These are phyloP conservation scores for Bothrops jararaca DNA, from an alignment of 2,113 vertebrate species.

Conservation along the genomic window DNA sequence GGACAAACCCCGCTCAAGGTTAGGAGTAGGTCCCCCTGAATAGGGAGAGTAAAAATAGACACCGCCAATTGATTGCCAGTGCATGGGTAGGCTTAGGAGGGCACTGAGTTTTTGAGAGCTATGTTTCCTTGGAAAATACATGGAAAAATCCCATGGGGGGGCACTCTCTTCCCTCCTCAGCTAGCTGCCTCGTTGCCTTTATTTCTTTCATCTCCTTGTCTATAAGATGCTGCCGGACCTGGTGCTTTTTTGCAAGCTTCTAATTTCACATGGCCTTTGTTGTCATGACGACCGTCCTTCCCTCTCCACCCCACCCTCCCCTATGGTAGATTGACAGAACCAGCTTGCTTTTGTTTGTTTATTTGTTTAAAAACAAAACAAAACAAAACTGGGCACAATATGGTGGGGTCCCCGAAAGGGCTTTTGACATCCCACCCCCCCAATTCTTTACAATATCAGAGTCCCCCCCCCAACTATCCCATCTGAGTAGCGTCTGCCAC, in stretches of 20 bases:
- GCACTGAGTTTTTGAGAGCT: not conserved
- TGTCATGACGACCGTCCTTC: constrained; percentile 32
- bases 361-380: too few relatives aligned
- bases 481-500: not conserved
- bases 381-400: rapidly evolving
- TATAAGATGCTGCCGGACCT: constrained; percentile 27
- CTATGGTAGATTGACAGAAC: constrained; percentile 38
- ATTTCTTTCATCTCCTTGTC: rapidly evolving
- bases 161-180: rapidly evolving
- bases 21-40: not conserved
- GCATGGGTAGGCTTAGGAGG: not conserved
- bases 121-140: not conserved
- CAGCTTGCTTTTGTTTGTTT: constrained; percentile 4
- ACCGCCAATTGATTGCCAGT: not conserved
- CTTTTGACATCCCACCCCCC: rapidly evolving
- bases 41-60: not conserved
- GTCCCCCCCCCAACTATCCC: not conserved
- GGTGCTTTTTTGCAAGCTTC: constrained; percentile 46
- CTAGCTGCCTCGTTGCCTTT: not conserved
- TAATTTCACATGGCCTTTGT: constrained; percentile 58
- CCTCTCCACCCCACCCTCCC: not conserved
- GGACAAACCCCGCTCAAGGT: not conserved
- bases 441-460: not conserved
- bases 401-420: not conserved
- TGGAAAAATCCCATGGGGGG: not conserved